Base-by-base conservation (phyloP, 2,113 vertebrate species). In the Ia io region DNA sequence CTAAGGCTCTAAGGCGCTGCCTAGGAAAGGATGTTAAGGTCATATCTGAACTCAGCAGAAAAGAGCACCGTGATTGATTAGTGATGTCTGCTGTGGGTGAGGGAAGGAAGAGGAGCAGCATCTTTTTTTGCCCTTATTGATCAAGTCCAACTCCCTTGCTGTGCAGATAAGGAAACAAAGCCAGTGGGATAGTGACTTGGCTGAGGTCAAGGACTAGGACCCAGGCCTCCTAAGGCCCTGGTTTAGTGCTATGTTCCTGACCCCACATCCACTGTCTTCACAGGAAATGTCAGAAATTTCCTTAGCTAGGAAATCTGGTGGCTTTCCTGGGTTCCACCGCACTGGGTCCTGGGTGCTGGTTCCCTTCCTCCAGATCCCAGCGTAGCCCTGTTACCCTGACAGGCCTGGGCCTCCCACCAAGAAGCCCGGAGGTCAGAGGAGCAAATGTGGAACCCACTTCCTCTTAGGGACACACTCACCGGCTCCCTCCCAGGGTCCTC, bases 1-100 rank as follows among this genome's bases (percentile, higher is more conserved):
- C 88, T 51, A 71, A 88, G 73, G 86, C 0, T 91, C 88, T 51
- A 65, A 88, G 73, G 85, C 0, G 30, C 73, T 37, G 95, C 85
- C 17, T 17, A 67, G 94, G 70, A 78, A 86, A 97, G 67, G 90
- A 92, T 88, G 47, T 73, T 92, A 85, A 95, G 94, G 96, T 96
- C 94, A 71, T 25, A 37, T 83, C 90, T 78, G 69, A 86, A 70
- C 96, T 95, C 96, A 95, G 96, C 97, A 95, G 96, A 92, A 97
- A 95, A 85, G 85, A 95, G 37, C 97, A 25, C 56, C 0, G 0
- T 94, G 96, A 96, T 82, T 95, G 96, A 97, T 95, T 88, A 74
- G 94, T 83, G 95, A 90, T 82, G 92, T 93, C 96, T 95, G 92
- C 88, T 14, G 6, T 2, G 77, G 84, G 40, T 37, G 80, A 78